These are phyloP conservation scores for Stenolophus ochropezus DNA, from an alignment of 2,888 invertebrate genomes.

Conservation along the genomic window DNA sequence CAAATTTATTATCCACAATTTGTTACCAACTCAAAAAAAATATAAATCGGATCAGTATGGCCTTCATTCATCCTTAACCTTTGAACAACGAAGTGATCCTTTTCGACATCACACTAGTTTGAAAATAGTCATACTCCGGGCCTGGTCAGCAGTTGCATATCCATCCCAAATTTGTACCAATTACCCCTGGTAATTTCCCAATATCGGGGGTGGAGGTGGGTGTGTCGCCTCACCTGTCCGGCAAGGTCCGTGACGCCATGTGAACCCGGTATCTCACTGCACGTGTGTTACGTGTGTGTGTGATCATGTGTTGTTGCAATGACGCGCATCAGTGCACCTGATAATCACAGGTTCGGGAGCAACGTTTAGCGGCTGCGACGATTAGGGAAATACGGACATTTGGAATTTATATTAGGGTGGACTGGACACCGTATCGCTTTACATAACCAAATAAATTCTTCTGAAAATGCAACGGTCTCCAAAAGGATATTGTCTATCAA, in stretches of 20 bases:
- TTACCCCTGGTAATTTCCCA: conserved; percentile 44
- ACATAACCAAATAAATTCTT: no score
- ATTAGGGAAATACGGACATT: background rate
- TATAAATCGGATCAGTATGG: no score
- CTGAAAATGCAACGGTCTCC: no score
- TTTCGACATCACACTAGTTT: no score
- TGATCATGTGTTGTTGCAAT: conserved; percentile 18
- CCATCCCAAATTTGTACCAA: conserved; percentile 44
- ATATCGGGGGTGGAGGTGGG: conserved; percentile 25
- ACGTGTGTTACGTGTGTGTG: conserved; percentile 6
- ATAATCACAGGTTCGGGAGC: conserved; percentile 49
- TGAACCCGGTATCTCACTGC: background rate
- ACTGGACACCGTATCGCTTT: no score
- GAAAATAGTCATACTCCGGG: no score
- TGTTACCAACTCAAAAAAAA: no score
- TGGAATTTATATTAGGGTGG: background rate
- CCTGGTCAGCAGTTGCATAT: conserved; percentile 23
- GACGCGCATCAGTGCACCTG: conserved; percentile 33
- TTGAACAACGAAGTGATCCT: no score
- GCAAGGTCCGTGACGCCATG: conserved; percentile 23
- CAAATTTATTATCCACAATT: no score
- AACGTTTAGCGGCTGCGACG: conserved; percentile 40
- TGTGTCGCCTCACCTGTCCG: conserved; percentile 44
- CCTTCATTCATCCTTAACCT: no score
- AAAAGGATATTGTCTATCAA: no score